Conservation (phyloP, 2,888 invertebrate genomes). For the Fabriciana adippe region DNA sequence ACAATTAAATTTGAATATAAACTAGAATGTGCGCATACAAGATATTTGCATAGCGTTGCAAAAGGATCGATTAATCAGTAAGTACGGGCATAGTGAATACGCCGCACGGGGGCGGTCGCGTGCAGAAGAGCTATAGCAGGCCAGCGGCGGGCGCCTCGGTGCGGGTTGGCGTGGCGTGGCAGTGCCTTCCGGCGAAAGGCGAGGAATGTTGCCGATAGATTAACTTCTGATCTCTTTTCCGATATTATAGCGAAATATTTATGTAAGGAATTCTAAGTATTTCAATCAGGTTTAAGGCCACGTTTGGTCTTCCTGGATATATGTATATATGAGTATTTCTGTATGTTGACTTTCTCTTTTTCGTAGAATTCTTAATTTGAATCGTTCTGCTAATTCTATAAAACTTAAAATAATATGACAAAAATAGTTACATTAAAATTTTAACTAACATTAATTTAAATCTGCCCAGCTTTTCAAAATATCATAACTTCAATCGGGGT, state of each 20-base stretch:
- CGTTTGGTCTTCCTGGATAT: conserved; percentile 44
- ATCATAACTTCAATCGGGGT: too few relatives aligned
- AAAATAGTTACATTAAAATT: too few relatives aligned
- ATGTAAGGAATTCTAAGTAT: conserved; percentile 79
- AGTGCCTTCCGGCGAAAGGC: conserved; percentile 80
- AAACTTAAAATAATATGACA: too few relatives aligned
- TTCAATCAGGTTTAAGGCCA: conserved; percentile 76
- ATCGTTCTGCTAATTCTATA: too few relatives aligned
- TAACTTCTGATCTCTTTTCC: conserved; percentile 82
- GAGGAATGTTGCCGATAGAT: conserved; percentile 82
- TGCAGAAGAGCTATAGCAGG: conserved; percentile 61
- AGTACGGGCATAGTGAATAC: conserved; percentile 47
- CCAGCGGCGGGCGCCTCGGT: conserved; percentile 43
- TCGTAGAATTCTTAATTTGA: too few relatives aligned
- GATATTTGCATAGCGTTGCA: conserved; percentile 51
- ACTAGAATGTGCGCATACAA: conserved; percentile 37
- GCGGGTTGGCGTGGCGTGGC: conserved; percentile 51
- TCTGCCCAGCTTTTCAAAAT: too few relatives aligned
- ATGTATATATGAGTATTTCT: conserved; percentile 44
- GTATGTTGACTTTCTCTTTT: conserved; percentile 45
- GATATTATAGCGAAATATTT: conserved; percentile 78
- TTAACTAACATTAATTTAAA: too few relatives aligned
- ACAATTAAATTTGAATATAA: conserved; percentile 34
- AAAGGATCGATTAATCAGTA: conserved; percentile 69
- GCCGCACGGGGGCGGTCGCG: conserved; percentile 64